Evolutionary conservation across 2,888 invertebrate species (phyloP), one percentile per base, ranked within the genome.

Genomic region (Latrodectus elegans): DNA sequence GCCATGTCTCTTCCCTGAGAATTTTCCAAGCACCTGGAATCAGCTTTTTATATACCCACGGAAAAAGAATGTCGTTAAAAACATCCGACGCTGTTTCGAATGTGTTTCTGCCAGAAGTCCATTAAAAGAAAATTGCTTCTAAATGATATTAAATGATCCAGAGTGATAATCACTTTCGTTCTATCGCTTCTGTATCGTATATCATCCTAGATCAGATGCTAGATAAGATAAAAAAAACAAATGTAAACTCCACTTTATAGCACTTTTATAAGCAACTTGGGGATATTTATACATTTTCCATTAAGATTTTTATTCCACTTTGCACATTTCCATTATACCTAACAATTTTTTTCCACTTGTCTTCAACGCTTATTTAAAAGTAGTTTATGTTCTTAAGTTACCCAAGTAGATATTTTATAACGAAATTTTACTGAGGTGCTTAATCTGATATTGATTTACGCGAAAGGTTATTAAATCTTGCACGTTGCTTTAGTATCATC

Each of bases 11-110:
- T 8, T 60, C 12, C n/a, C 60, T 6, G 12, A 60, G n/a, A 60
- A 60, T 15, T 60, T 60, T 60, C 60, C 12, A n/a, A 60, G 14
- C 60, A 60, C 60, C 60, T 60, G 60, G 12, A 15, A 60, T 60
- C 60, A 60, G n/a, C n/a, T 60, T 60, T 60, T 38, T 38, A 38
- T 38, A 6, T 38, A 38, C 38, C 38, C 38, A 38, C 38, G 38
- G 38, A n/a, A 0, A 60, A 12, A n/a, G 12, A 60, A 60, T 60
- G 60, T 10, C 60, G 60, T 60, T 15, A 60, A 60, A 60, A 60
- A n/a, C 14, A 6, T 95, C 95, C 95, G 95, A 95, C 95, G 95
- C 95, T 95, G 95, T 95, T 95, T 95, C 95, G 95, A 95, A 95
- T 95, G 95, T 49, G 26, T 38, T 49, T 38, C 14, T 14, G 22